Evolutionary conservation across 2,113 vertebrate species (phyloP), one percentile per base, ranked within the genome.

Genomic region (Melozone crissalis): DNA sequence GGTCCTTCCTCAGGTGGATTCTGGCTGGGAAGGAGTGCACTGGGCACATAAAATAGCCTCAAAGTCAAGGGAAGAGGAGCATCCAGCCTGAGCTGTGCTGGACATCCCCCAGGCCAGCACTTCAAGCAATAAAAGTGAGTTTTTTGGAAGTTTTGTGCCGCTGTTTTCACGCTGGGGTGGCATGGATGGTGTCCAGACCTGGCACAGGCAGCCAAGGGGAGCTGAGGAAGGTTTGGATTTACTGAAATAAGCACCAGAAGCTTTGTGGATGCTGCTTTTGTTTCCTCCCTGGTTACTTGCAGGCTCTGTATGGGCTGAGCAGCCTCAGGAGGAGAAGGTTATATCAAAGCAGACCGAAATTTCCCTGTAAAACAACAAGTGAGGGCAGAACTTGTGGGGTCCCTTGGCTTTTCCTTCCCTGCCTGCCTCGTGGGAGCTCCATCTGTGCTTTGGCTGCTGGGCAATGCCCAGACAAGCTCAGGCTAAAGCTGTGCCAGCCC

Each of bases 321-420:
- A 18, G 7, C 19, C 80, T 67, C 87, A 54, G 28, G 63, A 54
- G 28, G 58, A 76, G 72, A 22, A 69, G 66, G 58, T 57, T 68
- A 0, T 33, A 4, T 30, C 24, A 2, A 18, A 61, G 43, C 75
- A 71, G 51, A 9, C 23, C n/a, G 11, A 12, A 2, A 3, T 84
- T 77, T 80, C 39, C 39, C 43, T 39, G 68, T 3, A 3, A 51
- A 73, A 52, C 26, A 61, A 52, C 46, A 43, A 73, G 41, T 16
- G 28, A 43, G 66, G 79, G 72, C 94, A 94, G 49, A 90, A 46
- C 59, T 15, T 77, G 55, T 54, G 85, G 71, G 67, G 75, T 93
- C 90, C 28, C 28, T 89, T 79, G 90, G 92, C 96, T 68, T 78
- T 55, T 33, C 57, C 8, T 41, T 63, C 49, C 5, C 67, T 23